These are phyloP conservation scores for Halcyon senegalensis DNA, from an alignment of 2,113 vertebrate species.

Conservation along the genomic window DNA sequence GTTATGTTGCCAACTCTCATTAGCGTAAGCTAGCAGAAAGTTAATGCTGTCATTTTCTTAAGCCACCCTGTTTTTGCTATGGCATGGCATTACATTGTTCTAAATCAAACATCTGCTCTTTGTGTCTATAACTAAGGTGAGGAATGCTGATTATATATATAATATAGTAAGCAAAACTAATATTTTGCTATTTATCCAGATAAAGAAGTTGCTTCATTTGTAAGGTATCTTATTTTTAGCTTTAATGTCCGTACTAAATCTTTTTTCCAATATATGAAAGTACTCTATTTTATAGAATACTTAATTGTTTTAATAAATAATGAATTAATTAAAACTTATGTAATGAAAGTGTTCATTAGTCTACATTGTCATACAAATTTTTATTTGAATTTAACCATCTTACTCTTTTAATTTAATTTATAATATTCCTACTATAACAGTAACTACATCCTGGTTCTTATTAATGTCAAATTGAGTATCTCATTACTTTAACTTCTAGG, in stretches of 20 bases:
- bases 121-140: not conserved
- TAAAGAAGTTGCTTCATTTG: not conserved
- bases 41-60: conserved; percentile 39
- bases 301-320: not conserved
- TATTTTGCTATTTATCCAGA: not conserved
- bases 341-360: not conserved
- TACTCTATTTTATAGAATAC: not conserved
- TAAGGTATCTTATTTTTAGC: not conserved
- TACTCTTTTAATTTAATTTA: not conserved
- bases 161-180: not conserved
- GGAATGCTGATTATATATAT: not conserved
- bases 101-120: conserved; percentile 48
- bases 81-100: conserved; percentile 38
- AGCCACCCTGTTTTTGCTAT: not conserved
- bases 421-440: not conserved
- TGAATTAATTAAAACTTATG: not conserved
- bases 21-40: not conserved
- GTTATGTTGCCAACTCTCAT: conserved; percentile 46
- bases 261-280: not conserved
- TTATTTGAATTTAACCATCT: not conserved
- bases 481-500: not conserved
- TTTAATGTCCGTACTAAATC: not conserved
- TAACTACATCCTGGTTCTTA: not conserved
- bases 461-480: not conserved
- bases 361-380: not conserved